Conservation (phyloP, 1,140 invertebrate species). For the Armadillidium nasatum region DNA sequence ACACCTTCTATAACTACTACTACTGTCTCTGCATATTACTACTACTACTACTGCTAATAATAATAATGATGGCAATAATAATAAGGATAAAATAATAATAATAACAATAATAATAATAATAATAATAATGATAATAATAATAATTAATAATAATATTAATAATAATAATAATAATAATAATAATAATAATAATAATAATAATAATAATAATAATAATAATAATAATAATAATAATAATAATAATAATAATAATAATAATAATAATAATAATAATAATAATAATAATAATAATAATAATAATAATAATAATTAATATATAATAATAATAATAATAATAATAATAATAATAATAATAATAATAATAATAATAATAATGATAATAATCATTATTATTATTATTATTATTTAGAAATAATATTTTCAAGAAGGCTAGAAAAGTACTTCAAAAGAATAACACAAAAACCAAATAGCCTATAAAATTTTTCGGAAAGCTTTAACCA, state of each 20-base stretch:
- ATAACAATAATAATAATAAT: not conserved
- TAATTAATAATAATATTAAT: not conserved
- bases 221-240: not conserved
- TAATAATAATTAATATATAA: not conserved
- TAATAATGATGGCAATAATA: not conserved
- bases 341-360: not conserved
- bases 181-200: not conserved
- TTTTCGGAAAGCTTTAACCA: too few relatives aligned
- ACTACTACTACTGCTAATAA: not conserved
- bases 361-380: not conserved
- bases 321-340: not conserved
- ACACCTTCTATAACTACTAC: too few relatives aligned
- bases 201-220: slow-evolving; percentile 1
- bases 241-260: not conserved
- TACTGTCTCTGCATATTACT: not conserved
- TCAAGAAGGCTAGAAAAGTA: not conserved
- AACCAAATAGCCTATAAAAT: too few relatives aligned
- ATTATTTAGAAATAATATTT: too few relatives aligned
- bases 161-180: not conserved
- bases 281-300: not conserved
- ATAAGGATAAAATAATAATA: too few relatives aligned
- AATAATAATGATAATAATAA: not conserved
- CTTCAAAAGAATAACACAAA: too few relatives aligned
- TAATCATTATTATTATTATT: not conserved
- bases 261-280: slow-evolving; percentile 2